These are phyloP conservation scores for Macaria notata DNA, from an alignment of 2,888 invertebrate species.

Conservation along the genomic window DNA sequence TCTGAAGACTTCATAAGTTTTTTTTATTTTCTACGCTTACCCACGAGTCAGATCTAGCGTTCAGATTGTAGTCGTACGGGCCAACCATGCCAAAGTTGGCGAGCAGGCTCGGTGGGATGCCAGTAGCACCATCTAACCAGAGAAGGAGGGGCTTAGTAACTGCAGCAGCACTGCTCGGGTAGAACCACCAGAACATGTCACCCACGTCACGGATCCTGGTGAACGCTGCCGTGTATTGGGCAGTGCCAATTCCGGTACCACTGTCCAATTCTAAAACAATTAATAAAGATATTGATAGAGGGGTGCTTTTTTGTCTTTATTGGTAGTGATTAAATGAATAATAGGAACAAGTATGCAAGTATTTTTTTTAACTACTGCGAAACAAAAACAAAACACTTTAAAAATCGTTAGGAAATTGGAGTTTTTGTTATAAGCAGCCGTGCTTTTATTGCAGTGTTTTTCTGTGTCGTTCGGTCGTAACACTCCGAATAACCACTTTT, in stretches of 20 bases:
- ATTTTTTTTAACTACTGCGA: too few relatives aligned
- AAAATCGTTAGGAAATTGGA: too few relatives aligned
- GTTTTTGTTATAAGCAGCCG: too few relatives aligned
- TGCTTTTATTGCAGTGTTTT: too few relatives aligned
- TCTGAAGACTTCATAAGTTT: too few relatives aligned
- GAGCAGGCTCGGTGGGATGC: constrained; percentile 88
- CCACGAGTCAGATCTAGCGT: constrained; percentile 87
- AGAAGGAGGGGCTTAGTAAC: constrained; percentile 86
- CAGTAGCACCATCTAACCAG: constrained; percentile 96
- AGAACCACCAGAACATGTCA: constrained; percentile 94
- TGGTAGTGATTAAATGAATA: too few relatives aligned
- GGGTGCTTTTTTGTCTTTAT: too few relatives aligned
- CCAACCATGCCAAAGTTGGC: constrained; percentile 94
- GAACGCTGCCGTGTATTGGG: constrained; percentile 88
- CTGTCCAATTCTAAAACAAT: constrained; percentile 50
- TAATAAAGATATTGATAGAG: not conserved
- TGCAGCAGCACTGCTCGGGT: constrained; percentile 83
- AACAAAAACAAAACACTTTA: too few relatives aligned
- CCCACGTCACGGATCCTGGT: constrained; percentile 86
- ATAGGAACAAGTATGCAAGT: too few relatives aligned
- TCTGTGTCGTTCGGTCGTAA: too few relatives aligned
- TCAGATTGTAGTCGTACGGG: constrained; percentile 85
- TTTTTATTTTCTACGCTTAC: constrained; percentile 59
- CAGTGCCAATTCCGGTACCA: constrained; percentile 75
- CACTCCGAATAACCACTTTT: too few relatives aligned